Conservation (phyloP, 2,113 vertebrate genomes). For the Pomatorhinus ruficollis region DNA sequence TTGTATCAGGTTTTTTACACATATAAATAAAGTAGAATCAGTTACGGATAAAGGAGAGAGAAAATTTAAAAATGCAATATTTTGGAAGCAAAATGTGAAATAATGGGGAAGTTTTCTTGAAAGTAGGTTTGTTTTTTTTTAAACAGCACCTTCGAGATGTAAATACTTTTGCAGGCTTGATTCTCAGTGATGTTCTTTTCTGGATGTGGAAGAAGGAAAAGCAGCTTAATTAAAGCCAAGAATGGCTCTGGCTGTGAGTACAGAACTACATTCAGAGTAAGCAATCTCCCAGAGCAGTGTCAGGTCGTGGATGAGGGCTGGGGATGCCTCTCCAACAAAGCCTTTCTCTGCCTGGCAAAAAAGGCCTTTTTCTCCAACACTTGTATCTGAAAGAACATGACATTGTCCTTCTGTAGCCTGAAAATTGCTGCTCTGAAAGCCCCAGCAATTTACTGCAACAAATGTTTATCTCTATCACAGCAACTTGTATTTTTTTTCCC, state of each 20-base stretch:
- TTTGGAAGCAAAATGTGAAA: neutral
- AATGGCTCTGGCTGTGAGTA: neutral
- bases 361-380: neutral
- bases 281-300: neutral
- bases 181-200: neutral
- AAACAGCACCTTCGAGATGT: neutral
- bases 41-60: neutral
- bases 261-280: neutral
- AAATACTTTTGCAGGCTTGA: neutral
- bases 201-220: neutral
- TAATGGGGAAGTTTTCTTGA: neutral
- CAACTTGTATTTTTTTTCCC: neutral
- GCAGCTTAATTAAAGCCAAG: neutral
- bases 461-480: neutral
- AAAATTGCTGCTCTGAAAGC: neutral
- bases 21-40: neutral
- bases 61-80: neutral
- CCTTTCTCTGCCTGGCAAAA: neutral
- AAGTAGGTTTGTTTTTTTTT: neutral
- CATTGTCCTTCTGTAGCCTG: neutral
- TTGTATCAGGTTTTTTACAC: neutral
- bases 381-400: neutral
- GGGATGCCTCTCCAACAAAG: neutral
- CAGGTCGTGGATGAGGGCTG: neutral
- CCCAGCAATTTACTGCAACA: neutral